phyloP scores from a whole-genome alignment of 2,113 vertebrate genomes.

The Lepus americanus region DNA sequence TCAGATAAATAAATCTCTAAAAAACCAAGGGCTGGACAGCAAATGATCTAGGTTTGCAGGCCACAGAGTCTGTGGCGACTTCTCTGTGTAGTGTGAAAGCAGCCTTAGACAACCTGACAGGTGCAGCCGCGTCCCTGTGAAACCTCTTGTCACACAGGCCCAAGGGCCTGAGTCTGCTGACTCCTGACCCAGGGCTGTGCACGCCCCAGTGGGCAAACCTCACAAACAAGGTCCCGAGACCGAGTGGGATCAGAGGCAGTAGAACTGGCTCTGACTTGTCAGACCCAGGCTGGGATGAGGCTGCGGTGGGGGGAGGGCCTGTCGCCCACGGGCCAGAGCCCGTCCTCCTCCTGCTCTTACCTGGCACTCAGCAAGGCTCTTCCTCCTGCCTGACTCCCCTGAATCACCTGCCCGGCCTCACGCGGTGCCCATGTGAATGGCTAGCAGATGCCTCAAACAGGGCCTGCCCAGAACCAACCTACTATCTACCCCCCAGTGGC shows the following conservation, averaged over 20 bases:
- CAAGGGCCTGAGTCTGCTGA: neutral
- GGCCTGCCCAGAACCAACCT: neutral
- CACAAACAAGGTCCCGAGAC: neutral
- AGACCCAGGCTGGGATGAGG: neutral
- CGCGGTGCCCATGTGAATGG: neutral
- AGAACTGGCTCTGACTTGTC: conserved; percentile 28
- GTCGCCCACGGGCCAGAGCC: neutral
- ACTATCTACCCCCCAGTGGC: neutral
- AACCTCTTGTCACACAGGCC: neutral
- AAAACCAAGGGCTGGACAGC: neutral
- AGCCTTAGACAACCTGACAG: neutral
- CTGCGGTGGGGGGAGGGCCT: neutral
- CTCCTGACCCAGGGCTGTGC: neutral
- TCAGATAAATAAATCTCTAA: too few species aligned
- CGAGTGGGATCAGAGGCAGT: neutral
- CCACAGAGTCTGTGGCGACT: neutral
- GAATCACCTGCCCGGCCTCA: neutral
- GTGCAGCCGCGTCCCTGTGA: neutral
- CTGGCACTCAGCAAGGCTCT: neutral
- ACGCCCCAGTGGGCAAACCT: neutral
- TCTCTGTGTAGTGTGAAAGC: neutral
- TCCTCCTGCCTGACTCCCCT: neutral
- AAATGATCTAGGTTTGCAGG: neutral
- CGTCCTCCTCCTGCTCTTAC: neutral
- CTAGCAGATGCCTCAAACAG: neutral